Evolutionary conservation across 2,797 vertebrate genomes (phyloP), one percentile per base, ranked within the genome.

Genomic region (Tauraco hartlaubi): DNA sequence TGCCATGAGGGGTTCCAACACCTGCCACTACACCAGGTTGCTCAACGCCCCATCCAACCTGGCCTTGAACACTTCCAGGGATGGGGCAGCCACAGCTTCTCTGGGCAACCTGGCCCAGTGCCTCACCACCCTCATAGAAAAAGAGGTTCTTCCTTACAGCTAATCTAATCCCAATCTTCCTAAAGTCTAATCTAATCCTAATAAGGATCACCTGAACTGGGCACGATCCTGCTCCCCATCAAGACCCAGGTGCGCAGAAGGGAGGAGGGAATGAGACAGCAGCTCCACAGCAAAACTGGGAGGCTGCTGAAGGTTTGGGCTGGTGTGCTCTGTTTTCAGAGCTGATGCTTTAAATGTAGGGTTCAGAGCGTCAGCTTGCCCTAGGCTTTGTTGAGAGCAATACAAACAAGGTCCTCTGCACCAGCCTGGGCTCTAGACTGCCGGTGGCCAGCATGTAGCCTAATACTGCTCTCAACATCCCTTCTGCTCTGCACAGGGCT

Each of bases 341-440:
- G 19, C 22, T 2, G 35, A 11, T 11, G 46, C 14, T 28, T 69
- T 5, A 28, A 54, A 54, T 0, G 5, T 14, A 43, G 39, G 35
- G 6, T 29, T 15, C 13, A 33, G 14, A 26, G 61, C 55, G 26
- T 51, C 58, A 51, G 16, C 69, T 23, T 29, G 39, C 21, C 43
- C 66, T 19, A 7, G 2, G 33, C 26, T 55, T 46, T 0, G 0
- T 17, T 31, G 22, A 49, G 14, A 44, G 31, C 33, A 37, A 13
- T 0, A 12, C 13, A 25, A 0, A 1, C 16, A 4, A 11, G 9
- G 22, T 35, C 16, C 14, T 35, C 33, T 31, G 33, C 29, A 23
- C 37, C 33, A 77, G 55, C 52, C 6, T 2, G 1, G 17, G 31
- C 66, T 71, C 43, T 2, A n/a, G 44, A 33, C 14, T 5, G 6